phyloP scores from a whole-genome alignment of 2,888 invertebrate genomes.

The Drosophila pseudotakahashii region DNA sequence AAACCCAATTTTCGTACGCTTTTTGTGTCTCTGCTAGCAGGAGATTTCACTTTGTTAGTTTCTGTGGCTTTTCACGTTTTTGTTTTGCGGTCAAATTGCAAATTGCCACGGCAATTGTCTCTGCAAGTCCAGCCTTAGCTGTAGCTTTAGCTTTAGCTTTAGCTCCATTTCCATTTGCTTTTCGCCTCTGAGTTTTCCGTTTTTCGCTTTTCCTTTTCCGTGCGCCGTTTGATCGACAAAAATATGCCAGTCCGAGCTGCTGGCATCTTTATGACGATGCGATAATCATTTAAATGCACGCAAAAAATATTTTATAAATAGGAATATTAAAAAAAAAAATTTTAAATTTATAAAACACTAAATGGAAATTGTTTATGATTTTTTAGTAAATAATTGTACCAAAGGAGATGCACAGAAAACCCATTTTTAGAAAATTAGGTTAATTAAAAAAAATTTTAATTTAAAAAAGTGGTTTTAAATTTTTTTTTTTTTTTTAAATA shows the following conservation, averaged over 20 bases:
- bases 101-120: conserved; percentile 66
- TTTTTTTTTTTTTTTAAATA: too few relatives aligned
- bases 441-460: too few relatives aligned
- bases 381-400: too few relatives aligned
- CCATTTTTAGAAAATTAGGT: too few relatives aligned
- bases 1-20: conserved; percentile 45
- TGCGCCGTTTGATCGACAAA: conserved; percentile 61
- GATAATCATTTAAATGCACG: background rate
- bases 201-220: conserved; percentile 29
- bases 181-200: conserved; percentile 27
- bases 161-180: conserved; percentile 18
- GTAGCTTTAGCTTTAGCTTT: background rate
- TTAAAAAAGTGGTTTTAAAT: too few relatives aligned
- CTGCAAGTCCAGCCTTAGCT: conserved; percentile 37
- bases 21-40: conserved; percentile 50
- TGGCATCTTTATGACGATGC: conserved; percentile 67
- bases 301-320: too few relatives aligned
- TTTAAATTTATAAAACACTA: too few relatives aligned
- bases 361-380: too few relatives aligned
- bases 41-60: conserved; percentile 68
- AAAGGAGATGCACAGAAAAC: too few relatives aligned
- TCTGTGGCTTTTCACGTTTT: conserved; percentile 50
- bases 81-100: conserved; percentile 72
- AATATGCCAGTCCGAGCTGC: conserved; percentile 40
- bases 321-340: too few relatives aligned